Base-by-base conservation (phyloP, 2,113 vertebrate species). In the Aegithalos caudatus region DNA sequence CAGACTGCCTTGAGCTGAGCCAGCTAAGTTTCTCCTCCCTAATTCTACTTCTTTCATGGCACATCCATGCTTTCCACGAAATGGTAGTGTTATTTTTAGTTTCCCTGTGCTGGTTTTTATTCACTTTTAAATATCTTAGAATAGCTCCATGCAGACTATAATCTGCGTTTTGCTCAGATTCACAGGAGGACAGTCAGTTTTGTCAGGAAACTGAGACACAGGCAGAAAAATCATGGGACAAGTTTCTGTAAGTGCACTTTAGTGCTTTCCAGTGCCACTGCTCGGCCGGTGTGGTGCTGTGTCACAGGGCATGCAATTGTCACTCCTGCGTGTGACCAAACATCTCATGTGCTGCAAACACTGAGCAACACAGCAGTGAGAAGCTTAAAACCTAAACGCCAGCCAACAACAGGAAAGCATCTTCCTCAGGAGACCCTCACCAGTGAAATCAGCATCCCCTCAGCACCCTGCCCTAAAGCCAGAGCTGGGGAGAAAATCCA, bases 241-340 rank as follows among this genome's bases (percentile, higher is more conserved):
- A 12, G 40, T 57, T 40, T 27, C 45, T 65, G 3, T 11, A 7
- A 50, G 22, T 5, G 24, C 48, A 4, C 35, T 54, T 64, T 3
- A 20, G 5, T 12, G 28, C 11, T 42, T 35, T 0, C 23, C 24
- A 7, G 56, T 12, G 37, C 37, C 35, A 1, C 8, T 19, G 38
- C 48, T 66, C 5, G 35, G 31, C 9, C 29, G 4, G 33, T 18
- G 33, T 5, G 2, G 9, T 48, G 27, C 54, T 21, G 54, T 13
- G 54, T n/a, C 66, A 14, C 61, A 8, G 28, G 16, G 6, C 1
- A 2, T 15, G 48, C 0, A 0, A 16, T 14, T 0, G 0, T 40
- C 50, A 2, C 76, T 79, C 66, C 20, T 23, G 29, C 38, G 17
- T 0, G 0, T 25, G 25, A 35, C 44, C 45, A 23, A n/a, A n/a